Percentiles rank a stretch among this genome's conserved stretches.
These are phyloP conservation scores for Zhuqinia jingwanae DNA, from an alignment of 2,888 invertebrate species.

Conservation along the genomic window DNA sequence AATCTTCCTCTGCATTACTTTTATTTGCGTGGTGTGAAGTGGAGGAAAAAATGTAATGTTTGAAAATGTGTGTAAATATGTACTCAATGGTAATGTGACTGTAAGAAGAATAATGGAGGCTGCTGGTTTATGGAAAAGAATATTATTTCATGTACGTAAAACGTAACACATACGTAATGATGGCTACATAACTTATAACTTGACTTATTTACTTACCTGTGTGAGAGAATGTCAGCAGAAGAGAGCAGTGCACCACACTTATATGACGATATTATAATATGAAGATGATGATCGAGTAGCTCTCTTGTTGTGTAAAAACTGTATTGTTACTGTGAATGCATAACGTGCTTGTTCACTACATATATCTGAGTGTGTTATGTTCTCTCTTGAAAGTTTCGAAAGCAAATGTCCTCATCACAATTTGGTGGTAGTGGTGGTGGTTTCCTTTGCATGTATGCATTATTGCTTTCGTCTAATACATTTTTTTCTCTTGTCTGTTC, in stretches of 20 bases:
- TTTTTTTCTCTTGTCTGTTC: constrained; percentile 53
- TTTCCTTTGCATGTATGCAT: constrained; percentile 25
- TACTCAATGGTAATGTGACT: constrained; percentile 11
- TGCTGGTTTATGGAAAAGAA: not conserved
- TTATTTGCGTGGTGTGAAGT: not conserved
- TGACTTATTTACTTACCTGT: constrained; percentile 3
- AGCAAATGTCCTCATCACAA: constrained; percentile 67
- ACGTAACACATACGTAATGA: not conserved
- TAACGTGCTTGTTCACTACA: too few species aligned
- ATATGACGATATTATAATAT: not conserved
- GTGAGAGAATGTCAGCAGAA: constrained; percentile 3
- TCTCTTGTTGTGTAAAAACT: constrained; percentile 32
- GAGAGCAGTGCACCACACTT: constrained; percentile 3
- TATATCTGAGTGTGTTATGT: constrained; percentile 50
- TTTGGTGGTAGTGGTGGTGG: too few species aligned
- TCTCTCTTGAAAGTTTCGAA: constrained; percentile 56
- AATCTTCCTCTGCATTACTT: not conserved
- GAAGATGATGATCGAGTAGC: constrained; percentile 12
- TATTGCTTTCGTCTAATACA: too few species aligned
- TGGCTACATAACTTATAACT: not conserved
- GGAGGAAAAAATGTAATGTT: constrained; percentile 11
- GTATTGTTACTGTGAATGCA: not conserved
- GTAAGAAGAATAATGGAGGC: not conserved
- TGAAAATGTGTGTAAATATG: constrained; percentile 31
- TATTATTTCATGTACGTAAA: not conserved